phyloP scores from a whole-genome alignment of 2,113 vertebrate genomes.

The Trichomycterus rosablanca region DNA sequence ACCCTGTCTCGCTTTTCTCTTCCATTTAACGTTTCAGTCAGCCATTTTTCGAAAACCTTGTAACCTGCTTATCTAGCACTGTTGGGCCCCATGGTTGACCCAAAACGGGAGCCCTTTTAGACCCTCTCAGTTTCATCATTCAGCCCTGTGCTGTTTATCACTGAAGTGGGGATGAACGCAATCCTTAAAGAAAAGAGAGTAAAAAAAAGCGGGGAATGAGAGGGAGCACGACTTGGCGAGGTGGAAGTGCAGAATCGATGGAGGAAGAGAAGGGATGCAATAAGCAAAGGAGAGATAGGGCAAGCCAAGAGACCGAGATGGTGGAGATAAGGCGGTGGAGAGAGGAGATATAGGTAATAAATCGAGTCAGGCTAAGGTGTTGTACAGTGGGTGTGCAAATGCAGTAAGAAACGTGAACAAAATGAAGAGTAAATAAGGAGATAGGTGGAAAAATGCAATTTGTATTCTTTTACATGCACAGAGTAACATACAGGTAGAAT shows the following conservation, averaged over 20 bases:
- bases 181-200: slow-evolving; percentile 1
- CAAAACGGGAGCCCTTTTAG: slow-evolving; percentile 26
- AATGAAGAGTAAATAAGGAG: background rate
- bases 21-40: slow-evolving; percentile 33
- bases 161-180: background rate
- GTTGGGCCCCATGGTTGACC: slow-evolving; percentile 29
- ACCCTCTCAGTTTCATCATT: slow-evolving; percentile 25
- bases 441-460: background rate
- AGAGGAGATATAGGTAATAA: slow-evolving; percentile 35
- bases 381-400: slow-evolving; percentile 11
- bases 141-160: slow-evolving; percentile 11
- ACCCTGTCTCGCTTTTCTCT: background rate
- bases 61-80: slow-evolving; percentile 45
- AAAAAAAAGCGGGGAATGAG: background rate
- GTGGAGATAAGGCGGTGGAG: slow-evolving; percentile 35
- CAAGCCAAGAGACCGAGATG: slow-evolving; percentile 7
- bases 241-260: slow-evolving; percentile 12
- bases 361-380: slow-evolving; percentile 14
- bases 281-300: slow-evolving; percentile 1
- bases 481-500: no score
- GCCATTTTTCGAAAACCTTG: slow-evolving; percentile 27
- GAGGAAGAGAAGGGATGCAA: slow-evolving; percentile 11
- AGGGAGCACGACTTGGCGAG: background rate
- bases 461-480: no score
- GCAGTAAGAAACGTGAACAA: slow-evolving; percentile 3